Conservation (phyloP, 2,888 invertebrate species). For the Drosophila infuscata region DNA sequence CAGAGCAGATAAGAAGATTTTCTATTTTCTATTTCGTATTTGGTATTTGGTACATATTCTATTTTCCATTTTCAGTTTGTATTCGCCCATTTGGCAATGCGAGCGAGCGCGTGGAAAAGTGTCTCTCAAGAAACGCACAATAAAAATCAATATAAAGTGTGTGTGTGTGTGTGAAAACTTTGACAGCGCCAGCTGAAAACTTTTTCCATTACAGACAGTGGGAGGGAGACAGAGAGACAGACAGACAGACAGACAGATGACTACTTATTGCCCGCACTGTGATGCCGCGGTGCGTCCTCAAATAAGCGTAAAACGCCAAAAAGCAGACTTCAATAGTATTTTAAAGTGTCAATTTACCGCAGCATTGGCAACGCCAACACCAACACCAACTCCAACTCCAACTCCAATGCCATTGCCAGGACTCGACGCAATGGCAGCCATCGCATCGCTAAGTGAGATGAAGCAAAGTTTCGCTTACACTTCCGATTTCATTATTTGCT, state of each 20-base stretch:
- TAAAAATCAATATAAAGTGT: constrained; percentile 75
- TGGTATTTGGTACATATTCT: constrained; percentile 28
- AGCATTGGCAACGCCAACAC: constrained; percentile 59
- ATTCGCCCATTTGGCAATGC: constrained; percentile 29
- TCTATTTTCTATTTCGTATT: constrained; percentile 42
- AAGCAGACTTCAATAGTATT: constrained; percentile 78
- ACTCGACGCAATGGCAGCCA: constrained; percentile 10
- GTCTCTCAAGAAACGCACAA: constrained; percentile 70
- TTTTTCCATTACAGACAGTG: constrained; percentile 79
- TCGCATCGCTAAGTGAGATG: constrained; percentile 57
- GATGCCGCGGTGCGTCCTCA: constrained; percentile 19
- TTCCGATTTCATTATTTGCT: constrained; percentile 74
- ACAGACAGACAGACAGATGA: constrained; percentile 45
- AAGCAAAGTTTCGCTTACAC: constrained; percentile 69
- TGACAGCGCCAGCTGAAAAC: constrained; percentile 64
- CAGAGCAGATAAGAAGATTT: constrained; percentile 53
- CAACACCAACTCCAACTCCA: constrained; percentile 26
- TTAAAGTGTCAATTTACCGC: constrained; percentile 84
- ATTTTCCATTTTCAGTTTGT: constrained; percentile 40
- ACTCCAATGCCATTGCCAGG: constrained; percentile 9
- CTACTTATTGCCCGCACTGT: constrained; percentile 39
- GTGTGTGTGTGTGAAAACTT: constrained; percentile 64
- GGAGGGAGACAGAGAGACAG: constrained; percentile 3
- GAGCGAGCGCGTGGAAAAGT: constrained; percentile 42
- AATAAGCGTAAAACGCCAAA: constrained; percentile 74